phyloP scores from a whole-genome alignment of 2,113 vertebrate species.

The Antechinus flavipes region DNA sequence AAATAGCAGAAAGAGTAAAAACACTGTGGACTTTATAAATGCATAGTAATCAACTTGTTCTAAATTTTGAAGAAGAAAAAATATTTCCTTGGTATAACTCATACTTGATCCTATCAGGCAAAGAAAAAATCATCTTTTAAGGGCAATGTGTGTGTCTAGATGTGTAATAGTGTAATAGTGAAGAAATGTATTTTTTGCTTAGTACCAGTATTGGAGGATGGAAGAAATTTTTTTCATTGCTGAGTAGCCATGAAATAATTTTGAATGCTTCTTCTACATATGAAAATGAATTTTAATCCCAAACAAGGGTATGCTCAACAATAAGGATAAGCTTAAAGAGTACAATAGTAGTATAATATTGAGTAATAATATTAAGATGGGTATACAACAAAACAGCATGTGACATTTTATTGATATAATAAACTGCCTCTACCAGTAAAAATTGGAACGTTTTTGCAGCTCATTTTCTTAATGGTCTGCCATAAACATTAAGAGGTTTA shows the following conservation, averaged over 20 bases:
- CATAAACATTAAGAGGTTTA: background rate
- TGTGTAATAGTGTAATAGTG: constrained; percentile 40
- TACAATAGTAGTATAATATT: background rate
- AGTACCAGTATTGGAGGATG: background rate
- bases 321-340: background rate
- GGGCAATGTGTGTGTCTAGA: constrained; percentile 20
- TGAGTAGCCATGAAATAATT: background rate
- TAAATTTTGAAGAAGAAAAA: constrained; percentile 52
- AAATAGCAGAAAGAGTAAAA: constrained; percentile 11
- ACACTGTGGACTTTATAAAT: constrained; percentile 29
- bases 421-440: background rate
- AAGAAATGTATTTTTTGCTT: constrained; percentile 63
- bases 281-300: background rate
- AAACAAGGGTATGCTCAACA: constrained; percentile 13
- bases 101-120: constrained; percentile 26
- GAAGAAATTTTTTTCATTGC: constrained; percentile 18
- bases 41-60: constrained; percentile 27
- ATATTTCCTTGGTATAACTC: constrained; percentile 49
- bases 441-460: background rate
- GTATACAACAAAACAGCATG: background rate
- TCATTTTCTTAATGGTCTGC: background rate
- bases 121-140: constrained; percentile 36
- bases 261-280: background rate
- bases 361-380: background rate
- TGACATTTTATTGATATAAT: background rate